Base-by-base conservation (phyloP, 2,113 vertebrate genomes). In the Gambusia affinis region DNA sequence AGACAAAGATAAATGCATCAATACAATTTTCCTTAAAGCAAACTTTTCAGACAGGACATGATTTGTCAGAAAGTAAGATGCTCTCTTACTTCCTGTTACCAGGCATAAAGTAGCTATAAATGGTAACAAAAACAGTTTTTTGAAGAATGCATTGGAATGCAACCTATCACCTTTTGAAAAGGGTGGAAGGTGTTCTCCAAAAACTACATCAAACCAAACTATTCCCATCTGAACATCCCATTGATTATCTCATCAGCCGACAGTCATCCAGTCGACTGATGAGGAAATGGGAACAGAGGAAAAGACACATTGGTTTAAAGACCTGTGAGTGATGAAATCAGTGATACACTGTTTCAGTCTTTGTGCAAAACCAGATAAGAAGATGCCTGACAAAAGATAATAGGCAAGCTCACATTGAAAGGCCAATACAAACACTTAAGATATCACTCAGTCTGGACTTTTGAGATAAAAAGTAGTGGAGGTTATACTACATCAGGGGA, bases 181-280 rank as follows among this genome's bases (percentile, higher is more conserved):
- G 8, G 17, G 22, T n/a, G 22, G 8, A 54, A 8, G 22, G 22
- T 24, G 8, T n/a, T 57, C 51, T n/a, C 24, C 8, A 2, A n/a
- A 57, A 6, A 57, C 22, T 1, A 54, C 51, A 57, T 57, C 51
- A 3, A n/a, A 6, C 22, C 35, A 61, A n/a, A 37, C 44, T 60
- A 22, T 65, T 66, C 70, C 22, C 77, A 17, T 71, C 47, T 64
- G 4, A 66, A 51, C 28, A 19, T 11, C 42, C 22, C 17, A 83
- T 39, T 88, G 89, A 90, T 76, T 70, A 24, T 64, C 72, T 82
- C 78, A 67, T 89, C 79, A 85, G 1, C 17, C 30, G 19, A 12
- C 37, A 27, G 27, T 27, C 27, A 27, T 27, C 27, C 31, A 33
- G 31, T 7, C 7, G 31, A 6, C 31, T 33, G 31, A 33, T 7